Conservation (phyloP, 2,113 vertebrate species). For the Rhinogobius similis region DNA sequence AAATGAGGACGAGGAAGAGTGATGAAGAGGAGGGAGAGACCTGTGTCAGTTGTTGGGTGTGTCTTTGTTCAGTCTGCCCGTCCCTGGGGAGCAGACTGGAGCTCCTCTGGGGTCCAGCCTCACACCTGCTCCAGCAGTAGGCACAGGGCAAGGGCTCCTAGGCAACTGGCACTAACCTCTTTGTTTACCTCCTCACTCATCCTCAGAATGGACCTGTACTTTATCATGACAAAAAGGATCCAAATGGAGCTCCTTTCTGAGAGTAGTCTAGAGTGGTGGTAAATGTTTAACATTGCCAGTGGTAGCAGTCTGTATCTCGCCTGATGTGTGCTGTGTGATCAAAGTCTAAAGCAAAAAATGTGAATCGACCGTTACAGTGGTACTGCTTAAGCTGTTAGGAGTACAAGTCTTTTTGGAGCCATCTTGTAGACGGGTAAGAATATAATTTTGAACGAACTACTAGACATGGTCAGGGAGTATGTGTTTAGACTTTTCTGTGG, state of each 20-base stretch:
- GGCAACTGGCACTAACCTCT: constrained; percentile 57
- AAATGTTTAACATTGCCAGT: constrained; percentile 56
- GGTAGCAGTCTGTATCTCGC: not conserved
- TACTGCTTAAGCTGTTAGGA: not conserved
- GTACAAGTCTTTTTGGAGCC: not conserved
- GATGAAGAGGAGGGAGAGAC: constrained; percentile 5
- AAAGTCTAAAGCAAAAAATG: constrained; percentile 52
- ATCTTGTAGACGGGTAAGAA: constrained; percentile 29
- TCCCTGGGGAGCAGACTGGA: constrained; percentile 56
- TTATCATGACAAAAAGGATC: not conserved
- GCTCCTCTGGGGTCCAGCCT: constrained; percentile 70
- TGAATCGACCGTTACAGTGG: not conserved
- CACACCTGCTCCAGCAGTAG: constrained; percentile 73
- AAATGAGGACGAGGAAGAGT: constrained; percentile 24
- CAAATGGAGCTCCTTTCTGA: not conserved
- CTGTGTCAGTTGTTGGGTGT: constrained; percentile 51
- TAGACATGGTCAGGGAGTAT: not conserved
- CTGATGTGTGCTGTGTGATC: constrained; percentile 36
- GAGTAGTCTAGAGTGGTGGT: constrained; percentile 16
- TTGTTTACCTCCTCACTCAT: constrained; percentile 32
- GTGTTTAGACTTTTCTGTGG: constrained; percentile 20
- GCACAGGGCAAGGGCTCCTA: constrained; percentile 58
- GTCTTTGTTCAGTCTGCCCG: constrained; percentile 62
- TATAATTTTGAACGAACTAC: not conserved
- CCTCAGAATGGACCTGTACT: not conserved